A percentile compares a stretch with the other conserved stretches of the same genome.
Evolutionary conservation across 2,797 vertebrate species (phyloP).

Genomic region (Liasis olivaceus): DNA sequence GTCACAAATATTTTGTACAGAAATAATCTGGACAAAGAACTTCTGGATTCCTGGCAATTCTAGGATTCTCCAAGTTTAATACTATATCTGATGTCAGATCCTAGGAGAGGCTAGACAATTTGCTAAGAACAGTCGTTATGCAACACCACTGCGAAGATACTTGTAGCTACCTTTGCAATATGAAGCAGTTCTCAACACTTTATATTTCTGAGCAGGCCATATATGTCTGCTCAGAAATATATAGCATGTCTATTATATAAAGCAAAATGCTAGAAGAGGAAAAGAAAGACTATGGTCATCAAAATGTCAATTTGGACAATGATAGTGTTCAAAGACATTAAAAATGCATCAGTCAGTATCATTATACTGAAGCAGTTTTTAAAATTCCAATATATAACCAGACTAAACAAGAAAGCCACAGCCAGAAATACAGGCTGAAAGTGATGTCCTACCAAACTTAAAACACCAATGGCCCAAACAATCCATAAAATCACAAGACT

Average conservation of each 20-base stretch:
- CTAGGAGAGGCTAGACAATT: conserved; percentile 1
- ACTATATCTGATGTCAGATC: conserved; percentile 2
- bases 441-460: conserved; percentile 43
- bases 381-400: conserved; percentile 35
- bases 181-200: conserved; percentile 4
- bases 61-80: not conserved
- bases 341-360: conserved; percentile 54
- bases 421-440: conserved; percentile 41
- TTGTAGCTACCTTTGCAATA: conserved; percentile 22
- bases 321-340: conserved; percentile 62
- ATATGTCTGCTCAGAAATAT: conserved; percentile 27
- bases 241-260: too few species aligned
- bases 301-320: conserved; percentile 62
- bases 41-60: too few species aligned
- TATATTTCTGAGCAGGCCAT: conserved; percentile 7
- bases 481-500: conserved; percentile 11
- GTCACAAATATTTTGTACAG: not conserved
- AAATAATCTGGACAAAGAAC: not conserved
- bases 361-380: conserved; percentile 61
- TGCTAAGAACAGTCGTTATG: conserved; percentile 33
- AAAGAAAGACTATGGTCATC: conserved; percentile 57
- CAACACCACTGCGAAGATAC: conserved; percentile 16
- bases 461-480: conserved; percentile 26
- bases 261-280: conserved; percentile 26
- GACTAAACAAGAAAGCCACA: conserved; percentile 46